Conservation (phyloP, 2,797 vertebrate genomes). For the Alexandromys oeconomus region DNA sequence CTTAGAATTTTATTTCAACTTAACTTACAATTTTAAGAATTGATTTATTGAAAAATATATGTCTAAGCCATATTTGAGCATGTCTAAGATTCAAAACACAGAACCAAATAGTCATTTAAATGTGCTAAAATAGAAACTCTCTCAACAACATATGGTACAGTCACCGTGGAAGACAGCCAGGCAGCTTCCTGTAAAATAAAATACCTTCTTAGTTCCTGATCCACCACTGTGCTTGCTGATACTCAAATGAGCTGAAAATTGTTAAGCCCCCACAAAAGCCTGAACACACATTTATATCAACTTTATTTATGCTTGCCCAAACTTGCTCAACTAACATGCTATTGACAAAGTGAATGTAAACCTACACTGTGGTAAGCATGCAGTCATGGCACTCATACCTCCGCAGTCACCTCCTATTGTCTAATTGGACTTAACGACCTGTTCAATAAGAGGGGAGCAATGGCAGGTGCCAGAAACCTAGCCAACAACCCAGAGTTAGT, state of each 20-base stretch:
- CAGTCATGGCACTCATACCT: too few relatives aligned
- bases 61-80: neutral
- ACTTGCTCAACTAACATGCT: neutral
- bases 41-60: neutral
- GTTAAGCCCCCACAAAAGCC: neutral
- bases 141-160: neutral
- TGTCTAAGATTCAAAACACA: neutral
- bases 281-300: neutral
- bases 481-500: neutral
- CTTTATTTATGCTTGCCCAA: neutral
- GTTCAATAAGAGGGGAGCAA: neutral
- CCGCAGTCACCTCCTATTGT: neutral
- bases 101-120: neutral
- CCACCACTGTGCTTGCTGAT: neutral
- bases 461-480: neutral
- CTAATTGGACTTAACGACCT: neutral
- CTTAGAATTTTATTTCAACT: constrained; percentile 27
- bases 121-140: neutral
- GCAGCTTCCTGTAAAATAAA: neutral
- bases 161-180: neutral
- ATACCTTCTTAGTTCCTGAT: neutral
- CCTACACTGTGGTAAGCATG: neutral
- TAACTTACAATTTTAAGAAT: neutral
- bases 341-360: neutral
- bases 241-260: constrained; percentile 1